Percentiles rank a stretch among this genome's conserved stretches.
Conservation (phyloP, 2,888 invertebrate genomes). For the Yponomeuta sedellus region DNA sequence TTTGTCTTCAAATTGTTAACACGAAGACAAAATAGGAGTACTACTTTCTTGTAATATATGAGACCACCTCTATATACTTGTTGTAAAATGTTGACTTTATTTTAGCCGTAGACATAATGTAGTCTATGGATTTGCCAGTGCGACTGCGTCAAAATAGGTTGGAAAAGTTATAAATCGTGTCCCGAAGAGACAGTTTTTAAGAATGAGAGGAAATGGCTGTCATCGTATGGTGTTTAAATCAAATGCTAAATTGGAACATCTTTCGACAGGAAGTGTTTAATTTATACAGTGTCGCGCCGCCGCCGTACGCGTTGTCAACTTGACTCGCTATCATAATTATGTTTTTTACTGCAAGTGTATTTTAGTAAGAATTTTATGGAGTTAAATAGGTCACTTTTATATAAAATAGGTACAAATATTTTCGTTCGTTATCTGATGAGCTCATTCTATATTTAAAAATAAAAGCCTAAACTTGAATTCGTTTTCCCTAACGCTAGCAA, state of each 20-base stretch:
- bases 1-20: conserved; percentile 4
- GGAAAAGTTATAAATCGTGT: conserved; percentile 37
- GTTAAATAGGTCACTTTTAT: neutral
- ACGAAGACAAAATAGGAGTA: conserved; percentile 6
- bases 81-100: conserved; percentile 8
- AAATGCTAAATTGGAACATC: conserved; percentile 72
- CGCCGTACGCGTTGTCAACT: conserved; percentile 41
- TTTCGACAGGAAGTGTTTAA: conserved; percentile 67
- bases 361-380: neutral
- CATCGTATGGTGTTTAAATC: conserved; percentile 63
- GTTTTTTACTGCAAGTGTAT: neutral
- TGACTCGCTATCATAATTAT: conserved; percentile 14
- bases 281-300: conserved; percentile 47
- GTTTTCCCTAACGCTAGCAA: conserved; percentile 35
- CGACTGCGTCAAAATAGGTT: conserved; percentile 28
- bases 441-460: conserved; percentile 51
- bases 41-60: neutral
- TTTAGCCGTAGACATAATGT: conserved; percentile 23
- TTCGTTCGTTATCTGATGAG: conserved; percentile 30
- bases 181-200: conserved; percentile 40
- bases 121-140: conserved; percentile 43
- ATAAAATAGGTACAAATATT: neutral
- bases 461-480: conserved; percentile 34
- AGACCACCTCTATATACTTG: conserved; percentile 8
- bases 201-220: conserved; percentile 68